Percentiles rank a stretch among this genome's conserved stretches.
phyloP scores from a whole-genome alignment of 2,888 invertebrate species.

The Tachina grossa region DNA sequence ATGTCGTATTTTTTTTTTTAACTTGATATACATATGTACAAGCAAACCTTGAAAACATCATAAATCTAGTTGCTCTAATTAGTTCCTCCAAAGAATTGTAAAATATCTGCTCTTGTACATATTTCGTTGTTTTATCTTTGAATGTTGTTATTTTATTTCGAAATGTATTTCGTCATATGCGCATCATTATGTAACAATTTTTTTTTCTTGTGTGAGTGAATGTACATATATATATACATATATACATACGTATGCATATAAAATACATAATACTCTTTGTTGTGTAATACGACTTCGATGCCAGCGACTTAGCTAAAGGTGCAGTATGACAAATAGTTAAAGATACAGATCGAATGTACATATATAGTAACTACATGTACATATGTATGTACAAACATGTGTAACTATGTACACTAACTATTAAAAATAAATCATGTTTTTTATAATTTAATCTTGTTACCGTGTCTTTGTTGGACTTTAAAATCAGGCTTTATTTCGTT shows the following conservation, averaged over 20 bases:
- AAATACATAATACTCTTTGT: slow-evolving; percentile 14
- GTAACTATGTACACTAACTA: too few relatives aligned
- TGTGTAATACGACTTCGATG: slow-evolving; percentile 28
- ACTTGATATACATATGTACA: not conserved
- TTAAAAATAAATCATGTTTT: too few relatives aligned
- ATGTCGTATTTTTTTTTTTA: slow-evolving; percentile 51
- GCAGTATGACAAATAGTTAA: slow-evolving; percentile 17
- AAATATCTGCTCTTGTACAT: slow-evolving; percentile 19
- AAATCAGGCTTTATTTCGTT: too few relatives aligned
- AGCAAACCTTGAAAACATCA: slow-evolving; percentile 42
- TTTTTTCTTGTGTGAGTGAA: slow-evolving; percentile 1
- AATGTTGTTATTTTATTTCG: not conserved
- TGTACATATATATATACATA: not conserved
- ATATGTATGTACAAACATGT: too few relatives aligned
- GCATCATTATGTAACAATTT: slow-evolving; percentile 43
- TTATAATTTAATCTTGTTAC: too few relatives aligned
- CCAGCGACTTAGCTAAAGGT: not conserved
- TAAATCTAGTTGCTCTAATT: slow-evolving; percentile 62
- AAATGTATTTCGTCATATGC: slow-evolving; percentile 4
- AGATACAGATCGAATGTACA: not conserved
- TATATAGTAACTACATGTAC: too few relatives aligned
- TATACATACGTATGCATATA: slow-evolving; percentile 5
- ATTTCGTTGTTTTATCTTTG: not conserved
- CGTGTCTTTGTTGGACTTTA: too few relatives aligned
- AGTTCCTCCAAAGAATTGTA: slow-evolving; percentile 21